Base-by-base conservation (phyloP, 2,888 invertebrate genomes). In the Altica lythri region DNA sequence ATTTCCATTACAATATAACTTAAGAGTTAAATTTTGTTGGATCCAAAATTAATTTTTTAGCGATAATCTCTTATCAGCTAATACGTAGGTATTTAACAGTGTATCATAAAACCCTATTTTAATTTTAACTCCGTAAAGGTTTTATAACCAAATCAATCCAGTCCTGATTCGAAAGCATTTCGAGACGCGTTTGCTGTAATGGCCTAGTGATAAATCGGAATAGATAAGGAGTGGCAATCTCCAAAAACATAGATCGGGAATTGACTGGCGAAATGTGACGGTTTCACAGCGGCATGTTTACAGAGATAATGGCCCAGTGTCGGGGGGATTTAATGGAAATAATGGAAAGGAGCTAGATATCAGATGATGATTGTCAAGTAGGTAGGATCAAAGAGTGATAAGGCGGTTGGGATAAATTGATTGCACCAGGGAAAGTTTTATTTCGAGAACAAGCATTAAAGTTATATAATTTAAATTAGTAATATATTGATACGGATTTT, bases 181-280 rank as follows among this genome's bases (percentile, higher is more conserved):
- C 12, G 10, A 12, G 40, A 49, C 16, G 48, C 29, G 38, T 30
- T 40, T 32, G 8, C 40, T 12, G 38, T 47, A 47, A 47, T 47
- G 38, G 38, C 27, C 29, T 27, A 17, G 27, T 32, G 40, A 49
- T 49, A 49, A 49, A 40, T 49, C 40, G 48, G 16, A 30, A 40
- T 49, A 40, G 48, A 40, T 49, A 49, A 49, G 48, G 30, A 48
- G 38, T 40, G 40, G 40, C 48, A 49, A 49, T 49, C 48, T 49
- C 40, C 19, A 40, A 40, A 49, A 49, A 49, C 48, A 48, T 48
- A 49, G 48, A 49, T 49, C 40, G 48, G 40, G 40, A 40, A 49
- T 49, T 49, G 48, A 49, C 48, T 49, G 30, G 30, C 9, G 32
- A 49, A n/a, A 40, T 40, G 48, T 40, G 32, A 48, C 48, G 38